Percentiles rank a stretch among this genome's conserved stretches.
These are phyloP conservation scores for Alauda arvensis DNA, from an alignment of 2,797 vertebrate species.

Conservation along the genomic window DNA sequence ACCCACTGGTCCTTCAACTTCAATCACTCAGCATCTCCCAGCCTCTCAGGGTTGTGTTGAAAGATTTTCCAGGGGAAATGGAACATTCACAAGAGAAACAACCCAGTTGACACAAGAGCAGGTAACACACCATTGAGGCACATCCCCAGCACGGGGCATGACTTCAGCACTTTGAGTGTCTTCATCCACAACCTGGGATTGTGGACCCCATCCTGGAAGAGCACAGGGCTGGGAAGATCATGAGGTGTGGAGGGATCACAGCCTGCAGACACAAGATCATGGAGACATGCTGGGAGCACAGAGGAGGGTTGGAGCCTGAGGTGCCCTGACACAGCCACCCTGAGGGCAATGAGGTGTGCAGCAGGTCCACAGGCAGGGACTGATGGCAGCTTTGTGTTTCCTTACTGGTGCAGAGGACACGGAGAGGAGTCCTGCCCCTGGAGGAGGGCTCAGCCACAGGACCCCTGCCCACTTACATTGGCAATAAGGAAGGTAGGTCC, in stretches of 20 bases:
- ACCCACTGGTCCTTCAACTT: neutral
- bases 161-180: neutral
- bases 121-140: neutral
- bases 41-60: neutral
- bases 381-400: neutral
- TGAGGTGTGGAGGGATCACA: neutral
- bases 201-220: neutral
- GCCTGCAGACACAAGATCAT: neutral
- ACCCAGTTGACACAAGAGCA: neutral
- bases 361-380: neutral
- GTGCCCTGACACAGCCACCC: neutral
- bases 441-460: slow-evolving; percentile 72
- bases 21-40: neutral
- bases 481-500: slow-evolving; percentile 70
- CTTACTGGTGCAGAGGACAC: slow-evolving; percentile 49
- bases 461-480: neutral
- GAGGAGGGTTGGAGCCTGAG: neutral
- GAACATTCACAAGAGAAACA: neutral
- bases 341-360: neutral
- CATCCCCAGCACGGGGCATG: neutral
- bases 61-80: neutral
- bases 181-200: neutral
- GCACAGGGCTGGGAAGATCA: neutral
- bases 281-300: neutral
- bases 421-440: slow-evolving; percentile 55